These are phyloP conservation scores for Archocentrus centrarchus DNA, from an alignment of 2,113 vertebrate species.

Conservation along the genomic window DNA sequence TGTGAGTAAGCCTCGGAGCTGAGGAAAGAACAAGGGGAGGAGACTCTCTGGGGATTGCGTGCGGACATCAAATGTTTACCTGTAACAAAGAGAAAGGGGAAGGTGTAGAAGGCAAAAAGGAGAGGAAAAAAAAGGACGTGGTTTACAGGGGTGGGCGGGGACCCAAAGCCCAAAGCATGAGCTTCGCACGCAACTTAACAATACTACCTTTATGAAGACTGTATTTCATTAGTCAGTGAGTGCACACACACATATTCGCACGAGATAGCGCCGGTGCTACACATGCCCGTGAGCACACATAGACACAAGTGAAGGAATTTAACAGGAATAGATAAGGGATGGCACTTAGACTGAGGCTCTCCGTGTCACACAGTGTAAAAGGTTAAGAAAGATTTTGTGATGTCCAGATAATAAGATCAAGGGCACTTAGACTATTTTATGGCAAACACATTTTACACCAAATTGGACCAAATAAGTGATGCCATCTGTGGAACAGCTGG, in stretches of 20 bases:
- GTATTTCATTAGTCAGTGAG: conserved; percentile 78
- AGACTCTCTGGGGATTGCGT: conserved; percentile 81
- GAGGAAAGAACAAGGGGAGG: conserved; percentile 75
- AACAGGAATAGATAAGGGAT: conserved; percentile 55
- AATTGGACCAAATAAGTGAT: conserved; percentile 20
- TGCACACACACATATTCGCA: conserved; percentile 48
- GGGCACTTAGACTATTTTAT: conserved; percentile 2
- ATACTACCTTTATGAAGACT: conserved; percentile 89
- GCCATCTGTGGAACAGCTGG: conserved; percentile 66
- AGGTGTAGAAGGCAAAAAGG: conserved; percentile 78
- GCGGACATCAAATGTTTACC: conserved; percentile 82
- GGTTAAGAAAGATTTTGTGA: background rate
- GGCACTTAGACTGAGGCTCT: background rate
- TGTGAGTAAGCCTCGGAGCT: conserved; percentile 72
- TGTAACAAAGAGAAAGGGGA: conserved; percentile 83
- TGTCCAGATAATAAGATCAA: conserved; percentile 42
- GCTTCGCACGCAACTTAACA: conserved; percentile 95
- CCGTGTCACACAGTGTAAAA: conserved; percentile 8
- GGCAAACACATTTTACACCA: background rate
- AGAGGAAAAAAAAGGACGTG: conserved; percentile 79
- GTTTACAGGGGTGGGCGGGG: conserved; percentile 88
- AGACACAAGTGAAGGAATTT: conserved; percentile 55
- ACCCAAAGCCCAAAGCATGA: conserved; percentile 77
- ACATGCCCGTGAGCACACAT: conserved; percentile 49
- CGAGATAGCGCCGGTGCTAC: conserved; percentile 51